These are phyloP conservation scores for Rhombomys opimus DNA, from an alignment of 2,113 vertebrate species.

Conservation along the genomic window DNA sequence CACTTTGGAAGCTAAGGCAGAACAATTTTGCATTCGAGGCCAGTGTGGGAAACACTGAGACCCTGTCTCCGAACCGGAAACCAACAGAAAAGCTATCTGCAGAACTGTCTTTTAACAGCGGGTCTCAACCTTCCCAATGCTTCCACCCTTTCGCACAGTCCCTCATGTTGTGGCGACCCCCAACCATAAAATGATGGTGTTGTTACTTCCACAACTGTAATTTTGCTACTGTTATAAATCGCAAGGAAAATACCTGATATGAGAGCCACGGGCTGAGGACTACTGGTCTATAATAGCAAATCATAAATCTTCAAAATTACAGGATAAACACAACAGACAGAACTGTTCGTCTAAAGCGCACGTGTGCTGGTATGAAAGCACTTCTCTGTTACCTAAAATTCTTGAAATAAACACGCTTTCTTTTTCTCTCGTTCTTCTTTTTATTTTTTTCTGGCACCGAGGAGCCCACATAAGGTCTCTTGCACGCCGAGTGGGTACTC, in stretches of 20 bases:
- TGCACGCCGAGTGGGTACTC: not conserved
- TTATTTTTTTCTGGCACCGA: not conserved
- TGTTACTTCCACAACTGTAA: not conserved
- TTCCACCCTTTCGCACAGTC: not conserved
- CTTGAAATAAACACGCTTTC: not conserved
- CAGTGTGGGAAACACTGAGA: not conserved
- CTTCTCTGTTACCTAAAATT: constrained; percentile 18
- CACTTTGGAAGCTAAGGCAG: not conserved
- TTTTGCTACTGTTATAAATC: not conserved
- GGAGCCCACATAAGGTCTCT: not conserved
- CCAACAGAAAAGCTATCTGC: not conserved
- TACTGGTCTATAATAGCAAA: not conserved
- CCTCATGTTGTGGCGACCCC: not conserved
- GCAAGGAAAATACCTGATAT: not conserved
- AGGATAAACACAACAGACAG: constrained; percentile 18
- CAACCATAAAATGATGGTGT: not conserved
- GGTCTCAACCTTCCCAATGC: not conserved
- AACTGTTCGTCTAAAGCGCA: not conserved
- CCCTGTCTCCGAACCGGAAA: not conserved
- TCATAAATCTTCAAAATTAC: not conserved
- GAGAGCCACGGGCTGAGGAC: not conserved
- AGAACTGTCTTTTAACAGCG: not conserved
- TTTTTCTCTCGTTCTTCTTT: not conserved
- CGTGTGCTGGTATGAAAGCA: not conserved
- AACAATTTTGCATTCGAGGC: not conserved